A percentile compares a stretch with the other conserved stretches of the same genome.
Conservation (phyloP, 2,888 invertebrate species). For the Pristionchus maxplancki region DNA sequence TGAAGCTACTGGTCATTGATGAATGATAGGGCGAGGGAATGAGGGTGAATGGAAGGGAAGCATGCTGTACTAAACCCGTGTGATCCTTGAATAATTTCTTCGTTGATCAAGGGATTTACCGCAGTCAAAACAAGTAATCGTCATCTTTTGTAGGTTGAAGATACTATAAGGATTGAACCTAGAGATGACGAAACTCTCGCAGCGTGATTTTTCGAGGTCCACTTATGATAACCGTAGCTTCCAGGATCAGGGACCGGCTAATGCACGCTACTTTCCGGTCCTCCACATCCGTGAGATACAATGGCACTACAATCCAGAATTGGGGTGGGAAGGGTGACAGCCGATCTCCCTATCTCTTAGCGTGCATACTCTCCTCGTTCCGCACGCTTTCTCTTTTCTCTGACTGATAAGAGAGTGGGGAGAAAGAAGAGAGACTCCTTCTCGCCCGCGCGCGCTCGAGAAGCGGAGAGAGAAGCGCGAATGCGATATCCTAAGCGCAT, state of each 20-base stretch:
- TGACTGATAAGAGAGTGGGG: not conserved
- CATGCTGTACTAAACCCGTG: not conserved
- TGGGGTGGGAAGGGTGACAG: not conserved
- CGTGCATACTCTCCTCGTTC: not conserved
- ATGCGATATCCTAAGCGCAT: not conserved
- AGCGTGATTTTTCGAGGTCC: too few relatives aligned
- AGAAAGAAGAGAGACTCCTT: not conserved
- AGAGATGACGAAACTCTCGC: too few relatives aligned
- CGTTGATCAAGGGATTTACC: too few relatives aligned
- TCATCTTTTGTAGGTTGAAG: too few relatives aligned
- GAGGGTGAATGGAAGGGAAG: not conserved
- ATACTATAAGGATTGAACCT: too few relatives aligned
- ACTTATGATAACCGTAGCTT: too few relatives aligned
- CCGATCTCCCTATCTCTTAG: not conserved
- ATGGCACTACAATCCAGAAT: conserved; percentile 13
- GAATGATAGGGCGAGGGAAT: not conserved
- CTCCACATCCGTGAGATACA: not conserved
- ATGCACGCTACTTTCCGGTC: not conserved
- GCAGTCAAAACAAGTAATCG: too few relatives aligned
- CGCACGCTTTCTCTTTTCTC: not conserved
- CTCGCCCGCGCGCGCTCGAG: not conserved
- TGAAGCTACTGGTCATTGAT: conserved; percentile 25
- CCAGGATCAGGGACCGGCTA: not conserved
- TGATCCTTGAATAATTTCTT: not conserved
- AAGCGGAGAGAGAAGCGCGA: not conserved